Evolutionary conservation across 2,888 invertebrate genomes (phyloP).

Genomic region (Gonocerus acuteangulatus): DNA sequence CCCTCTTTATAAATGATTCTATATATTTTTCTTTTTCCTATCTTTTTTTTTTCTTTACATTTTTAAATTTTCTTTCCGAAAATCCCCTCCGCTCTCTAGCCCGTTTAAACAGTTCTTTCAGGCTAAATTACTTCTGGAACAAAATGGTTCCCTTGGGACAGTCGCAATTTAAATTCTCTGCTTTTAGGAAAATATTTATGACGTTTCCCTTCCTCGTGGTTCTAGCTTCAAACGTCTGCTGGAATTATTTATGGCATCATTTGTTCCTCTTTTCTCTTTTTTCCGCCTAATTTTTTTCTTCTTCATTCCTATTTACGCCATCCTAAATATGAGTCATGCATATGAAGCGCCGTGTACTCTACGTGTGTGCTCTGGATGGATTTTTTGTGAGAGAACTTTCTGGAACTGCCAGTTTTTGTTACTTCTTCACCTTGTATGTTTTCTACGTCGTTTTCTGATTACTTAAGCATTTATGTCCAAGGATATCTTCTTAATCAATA

Average conservation of each 20-base stretch:
- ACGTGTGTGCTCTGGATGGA: too few species aligned
- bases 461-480: too few species aligned
- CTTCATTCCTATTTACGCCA: neutral
- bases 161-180: neutral
- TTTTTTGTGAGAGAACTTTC: too few species aligned
- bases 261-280: neutral
- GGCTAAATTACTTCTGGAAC: constrained; percentile 1
- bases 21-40: constrained; percentile 10
- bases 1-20: constrained; percentile 24
- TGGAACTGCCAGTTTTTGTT: too few species aligned
- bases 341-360: neutral
- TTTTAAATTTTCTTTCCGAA: neutral
- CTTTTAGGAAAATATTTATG: neutral
- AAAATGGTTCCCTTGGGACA: neutral
- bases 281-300: neutral
- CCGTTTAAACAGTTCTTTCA: neutral
- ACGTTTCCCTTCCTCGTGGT: neutral
- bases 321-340: neutral
- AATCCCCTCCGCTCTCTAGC: neutral
- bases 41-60: neutral
- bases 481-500: too few species aligned
- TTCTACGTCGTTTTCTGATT: too few species aligned
- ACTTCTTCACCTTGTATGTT: too few species aligned
- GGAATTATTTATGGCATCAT: neutral
- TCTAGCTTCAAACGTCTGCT: neutral